A percentile compares a stretch with the other conserved stretches of the same genome.
Evolutionary conservation across 2,888 invertebrate genomes (phyloP).

Genomic region (Nymphalis urticae): DNA sequence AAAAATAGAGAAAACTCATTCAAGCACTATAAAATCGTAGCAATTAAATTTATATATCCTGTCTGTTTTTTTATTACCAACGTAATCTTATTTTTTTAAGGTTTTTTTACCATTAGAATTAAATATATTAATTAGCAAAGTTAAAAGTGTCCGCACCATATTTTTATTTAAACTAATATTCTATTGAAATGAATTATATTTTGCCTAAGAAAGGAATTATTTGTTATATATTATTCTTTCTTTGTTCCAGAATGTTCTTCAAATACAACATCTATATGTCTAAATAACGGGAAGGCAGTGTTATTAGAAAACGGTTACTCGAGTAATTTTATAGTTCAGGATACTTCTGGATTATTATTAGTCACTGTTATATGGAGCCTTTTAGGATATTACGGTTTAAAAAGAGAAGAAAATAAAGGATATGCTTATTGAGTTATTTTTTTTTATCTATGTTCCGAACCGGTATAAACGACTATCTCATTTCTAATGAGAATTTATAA

Average conservation of each 20-base stretch:
- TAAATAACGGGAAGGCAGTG: slow-evolving; percentile 61
- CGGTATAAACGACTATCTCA: not conserved
- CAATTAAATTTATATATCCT: no score
- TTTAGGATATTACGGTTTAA: slow-evolving; percentile 64
- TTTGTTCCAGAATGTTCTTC: slow-evolving; percentile 62
- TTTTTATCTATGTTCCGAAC: slow-evolving; percentile 12
- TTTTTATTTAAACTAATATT: no score
- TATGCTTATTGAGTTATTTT: slow-evolving; percentile 59
- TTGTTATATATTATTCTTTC: not conserved
- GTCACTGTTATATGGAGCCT: slow-evolving; percentile 61
- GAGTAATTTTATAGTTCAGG: slow-evolving; percentile 55
- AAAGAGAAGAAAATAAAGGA: slow-evolving; percentile 68
- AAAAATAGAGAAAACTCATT: no score
- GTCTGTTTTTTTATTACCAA: no score
- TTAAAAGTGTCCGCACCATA: no score
- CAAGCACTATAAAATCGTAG: no score
- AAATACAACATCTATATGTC: slow-evolving; percentile 57
- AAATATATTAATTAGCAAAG: no score
- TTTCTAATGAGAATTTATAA: no score
- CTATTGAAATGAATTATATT: no score
- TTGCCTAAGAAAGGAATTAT: no score
- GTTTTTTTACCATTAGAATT: no score
- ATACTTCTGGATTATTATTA: slow-evolving; percentile 56
- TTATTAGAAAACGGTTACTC: slow-evolving; percentile 66
- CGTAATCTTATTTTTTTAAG: no score